Conservation (phyloP, 2,113 vertebrate species). For the Chlorodrepanis virens region DNA sequence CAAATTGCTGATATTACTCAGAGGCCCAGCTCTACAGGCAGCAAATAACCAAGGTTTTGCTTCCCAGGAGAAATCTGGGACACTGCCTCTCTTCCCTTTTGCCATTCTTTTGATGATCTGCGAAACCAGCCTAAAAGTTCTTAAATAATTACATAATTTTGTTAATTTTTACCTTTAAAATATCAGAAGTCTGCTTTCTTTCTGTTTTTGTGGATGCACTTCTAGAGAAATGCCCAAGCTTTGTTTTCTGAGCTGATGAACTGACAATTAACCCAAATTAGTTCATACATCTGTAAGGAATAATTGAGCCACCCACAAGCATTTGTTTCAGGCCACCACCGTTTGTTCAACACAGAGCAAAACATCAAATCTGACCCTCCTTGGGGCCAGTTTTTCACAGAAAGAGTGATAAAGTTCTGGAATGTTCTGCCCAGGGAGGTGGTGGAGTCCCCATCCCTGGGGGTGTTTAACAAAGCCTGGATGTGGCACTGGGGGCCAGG, state of each 20-base stretch:
- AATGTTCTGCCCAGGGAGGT: too few relatives aligned
- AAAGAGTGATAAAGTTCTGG: neutral
- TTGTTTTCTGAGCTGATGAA: neutral
- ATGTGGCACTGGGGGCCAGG: neutral
- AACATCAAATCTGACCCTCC: neutral
- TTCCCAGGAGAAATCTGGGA: neutral
- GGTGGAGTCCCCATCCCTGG: too few relatives aligned
- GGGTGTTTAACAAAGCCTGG: neutral
- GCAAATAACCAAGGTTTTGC: neutral
- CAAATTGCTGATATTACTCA: neutral
- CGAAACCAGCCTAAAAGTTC: neutral
- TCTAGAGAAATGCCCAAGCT: neutral
- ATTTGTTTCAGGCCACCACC: neutral
- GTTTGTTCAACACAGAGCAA: neutral
- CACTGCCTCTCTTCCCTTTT: neutral
- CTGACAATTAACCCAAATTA: conserved; percentile 37
- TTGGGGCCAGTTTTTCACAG: neutral
- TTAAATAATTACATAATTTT: neutral
- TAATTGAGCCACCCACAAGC: conserved; percentile 10
- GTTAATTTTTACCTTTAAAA: neutral
- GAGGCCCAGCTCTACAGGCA: neutral
- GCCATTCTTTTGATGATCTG: neutral
- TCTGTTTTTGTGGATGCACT: neutral
- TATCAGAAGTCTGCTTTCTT: neutral
- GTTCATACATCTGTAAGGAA: neutral